Percentiles rank a stretch among this genome's conserved stretches.
Conservation (phyloP, 2,888 invertebrate genomes). For the Terebella lapidaria region DNA sequence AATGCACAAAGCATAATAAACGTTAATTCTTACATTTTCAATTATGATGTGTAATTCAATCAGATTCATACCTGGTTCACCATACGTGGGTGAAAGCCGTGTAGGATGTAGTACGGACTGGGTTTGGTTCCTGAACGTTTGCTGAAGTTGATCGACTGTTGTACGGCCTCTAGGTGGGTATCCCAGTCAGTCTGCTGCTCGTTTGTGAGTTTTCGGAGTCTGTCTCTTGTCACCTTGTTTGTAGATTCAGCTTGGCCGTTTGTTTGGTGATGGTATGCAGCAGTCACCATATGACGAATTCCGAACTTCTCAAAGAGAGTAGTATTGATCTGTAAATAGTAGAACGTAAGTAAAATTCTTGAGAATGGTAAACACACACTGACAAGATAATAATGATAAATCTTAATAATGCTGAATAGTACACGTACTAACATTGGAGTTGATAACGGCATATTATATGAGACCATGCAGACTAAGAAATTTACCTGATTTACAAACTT, state of each 20-base stretch:
- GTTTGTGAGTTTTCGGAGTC: neutral
- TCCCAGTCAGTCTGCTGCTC: neutral
- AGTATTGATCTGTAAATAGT: too few species aligned
- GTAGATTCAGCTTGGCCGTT: neutral
- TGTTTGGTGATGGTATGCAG: neutral
- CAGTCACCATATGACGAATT: neutral
- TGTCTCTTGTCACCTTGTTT: neutral
- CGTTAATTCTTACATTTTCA: too few species aligned
- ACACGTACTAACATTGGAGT: too few species aligned
- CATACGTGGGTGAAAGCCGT: neutral
- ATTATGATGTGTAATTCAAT: too few species aligned
- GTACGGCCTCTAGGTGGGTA: neutral
- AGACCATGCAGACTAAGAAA: too few species aligned
- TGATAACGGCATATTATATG: too few species aligned
- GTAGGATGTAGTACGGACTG: neutral
- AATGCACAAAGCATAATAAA: too few species aligned
- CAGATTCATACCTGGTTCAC: neutral
- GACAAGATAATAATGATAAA: too few species aligned
- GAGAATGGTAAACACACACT: too few species aligned
- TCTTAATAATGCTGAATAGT: too few species aligned
- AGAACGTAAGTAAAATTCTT: too few species aligned
- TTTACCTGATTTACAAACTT: neutral
- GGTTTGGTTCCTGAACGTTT: neutral
- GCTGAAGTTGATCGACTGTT: neutral
- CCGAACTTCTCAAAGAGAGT: neutral